A percentile compares a stretch with the other conserved stretches of the same genome.
Evolutionary conservation across 1,140 invertebrate genomes (phyloP).

Genomic region (Magallana angulata): DNA sequence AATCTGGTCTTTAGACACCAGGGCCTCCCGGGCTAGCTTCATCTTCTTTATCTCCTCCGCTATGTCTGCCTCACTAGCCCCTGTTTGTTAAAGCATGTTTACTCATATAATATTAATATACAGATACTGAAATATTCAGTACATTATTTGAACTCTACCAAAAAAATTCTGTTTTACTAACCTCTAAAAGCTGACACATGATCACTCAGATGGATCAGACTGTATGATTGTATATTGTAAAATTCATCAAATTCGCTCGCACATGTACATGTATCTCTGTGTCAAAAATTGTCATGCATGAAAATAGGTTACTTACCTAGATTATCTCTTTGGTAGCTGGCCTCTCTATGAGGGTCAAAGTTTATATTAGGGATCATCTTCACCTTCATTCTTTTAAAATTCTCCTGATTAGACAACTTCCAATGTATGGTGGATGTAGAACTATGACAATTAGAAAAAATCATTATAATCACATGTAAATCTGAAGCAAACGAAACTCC

Average conservation of each 20-base stretch:
- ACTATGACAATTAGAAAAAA: constrained; percentile 42
- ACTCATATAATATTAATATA: not conserved
- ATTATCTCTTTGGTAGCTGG: constrained; percentile 85
- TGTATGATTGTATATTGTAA: not conserved
- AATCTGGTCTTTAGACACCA: constrained; percentile 75
- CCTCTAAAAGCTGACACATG: too few relatives aligned
- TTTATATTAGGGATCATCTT: constrained; percentile 83
- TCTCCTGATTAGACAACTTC: constrained; percentile 85
- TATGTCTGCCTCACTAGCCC: constrained; percentile 56
- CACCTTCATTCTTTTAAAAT: constrained; percentile 84
- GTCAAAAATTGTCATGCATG: not conserved
- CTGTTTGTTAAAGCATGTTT: constrained; percentile 28
- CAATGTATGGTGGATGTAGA: constrained; percentile 65
- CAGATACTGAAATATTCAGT: not conserved
- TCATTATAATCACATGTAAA: too few relatives aligned
- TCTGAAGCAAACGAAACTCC: too few relatives aligned
- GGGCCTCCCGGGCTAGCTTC: constrained; percentile 72
- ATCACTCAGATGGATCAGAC: too few relatives aligned
- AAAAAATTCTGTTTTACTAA: too few relatives aligned
- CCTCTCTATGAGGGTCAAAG: constrained; percentile 84
- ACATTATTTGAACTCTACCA: not conserved
- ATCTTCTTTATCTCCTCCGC: constrained; percentile 61
- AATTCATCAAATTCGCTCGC: not conserved
- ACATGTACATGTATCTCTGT: not conserved
- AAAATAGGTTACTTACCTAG: constrained; percentile 71